A percentile compares a stretch with the other conserved stretches of the same genome.
Conservation (phyloP, 1,140 invertebrate species). For the Brevipalpus yothersi region DNA sequence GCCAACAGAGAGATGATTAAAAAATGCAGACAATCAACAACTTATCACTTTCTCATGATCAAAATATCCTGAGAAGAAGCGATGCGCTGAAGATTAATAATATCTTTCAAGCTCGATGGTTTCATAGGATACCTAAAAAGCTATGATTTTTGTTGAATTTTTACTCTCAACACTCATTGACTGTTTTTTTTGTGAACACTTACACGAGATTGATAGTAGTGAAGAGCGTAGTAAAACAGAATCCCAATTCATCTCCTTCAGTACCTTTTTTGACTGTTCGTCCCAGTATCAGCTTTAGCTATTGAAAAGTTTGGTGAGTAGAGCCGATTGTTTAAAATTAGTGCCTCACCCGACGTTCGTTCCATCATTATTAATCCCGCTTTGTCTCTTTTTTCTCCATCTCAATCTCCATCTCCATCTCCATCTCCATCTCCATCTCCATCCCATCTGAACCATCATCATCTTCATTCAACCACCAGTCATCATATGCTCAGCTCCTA, state of each 20-base stretch:
- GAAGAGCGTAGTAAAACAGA: conserved; percentile 61
- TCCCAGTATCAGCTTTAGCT: conserved; percentile 83
- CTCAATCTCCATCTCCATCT: background rate
- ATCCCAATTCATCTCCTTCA: conserved; percentile 74
- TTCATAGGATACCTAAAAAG: too few relatives aligned
- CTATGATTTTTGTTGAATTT: too few relatives aligned
- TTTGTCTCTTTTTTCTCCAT: background rate
- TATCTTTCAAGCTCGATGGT: too few relatives aligned
- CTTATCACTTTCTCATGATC: too few relatives aligned
- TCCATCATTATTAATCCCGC: too few relatives aligned
- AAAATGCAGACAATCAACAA: too few relatives aligned
- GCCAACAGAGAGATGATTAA: conserved; percentile 85
- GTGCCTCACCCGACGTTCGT: too few relatives aligned
- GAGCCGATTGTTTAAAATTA: background rate
- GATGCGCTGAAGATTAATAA: too few relatives aligned
- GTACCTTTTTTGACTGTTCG: conserved; percentile 69
- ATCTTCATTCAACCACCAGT: conserved; percentile 21
- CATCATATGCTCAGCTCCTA: conserved; percentile 76
- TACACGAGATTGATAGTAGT: conserved; percentile 78
- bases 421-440: background rate
- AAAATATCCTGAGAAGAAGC: too few relatives aligned
- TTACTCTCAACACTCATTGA: too few relatives aligned
- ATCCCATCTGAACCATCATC: background rate
- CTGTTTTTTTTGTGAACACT: conserved; percentile 80
- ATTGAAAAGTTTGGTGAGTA: conserved; percentile 48